phyloP scores from a whole-genome alignment of 2,797 vertebrate species.

The Arremon brunneinucha region DNA sequence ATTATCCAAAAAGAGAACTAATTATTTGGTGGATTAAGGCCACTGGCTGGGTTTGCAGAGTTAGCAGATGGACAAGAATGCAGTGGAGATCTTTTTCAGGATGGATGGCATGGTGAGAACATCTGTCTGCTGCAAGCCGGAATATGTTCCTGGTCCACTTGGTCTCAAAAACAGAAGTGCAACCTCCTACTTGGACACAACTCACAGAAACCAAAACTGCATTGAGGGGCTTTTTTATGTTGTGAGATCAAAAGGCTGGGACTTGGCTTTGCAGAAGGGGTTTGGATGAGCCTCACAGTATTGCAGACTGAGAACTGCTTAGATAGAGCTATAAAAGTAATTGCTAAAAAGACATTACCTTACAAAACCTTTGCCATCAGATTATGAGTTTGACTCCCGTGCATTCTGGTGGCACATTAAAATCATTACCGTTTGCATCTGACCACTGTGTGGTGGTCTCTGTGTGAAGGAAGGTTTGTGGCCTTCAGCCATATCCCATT shows the following conservation, averaged over 20 bases:
- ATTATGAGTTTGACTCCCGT: background rate
- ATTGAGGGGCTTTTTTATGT: background rate
- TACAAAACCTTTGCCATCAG: background rate
- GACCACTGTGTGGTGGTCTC: background rate
- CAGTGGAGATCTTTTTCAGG: background rate
- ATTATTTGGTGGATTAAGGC: slow-evolving; percentile 59
- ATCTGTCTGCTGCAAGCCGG: slow-evolving; percentile 49
- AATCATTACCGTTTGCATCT: background rate
- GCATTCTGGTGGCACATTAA: background rate
- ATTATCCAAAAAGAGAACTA: slow-evolving; percentile 38
- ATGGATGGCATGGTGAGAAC: slow-evolving; percentile 31
- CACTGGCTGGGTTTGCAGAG: slow-evolving; percentile 33
- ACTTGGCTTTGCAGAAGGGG: background rate
- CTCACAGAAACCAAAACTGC: slow-evolving; percentile 13
- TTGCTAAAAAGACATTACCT: background rate
- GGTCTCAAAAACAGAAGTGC: slow-evolving; percentile 12
- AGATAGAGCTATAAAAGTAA: background rate
- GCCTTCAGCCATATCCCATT: background rate
- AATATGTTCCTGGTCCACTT: slow-evolving; percentile 46
- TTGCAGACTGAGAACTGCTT: background rate
- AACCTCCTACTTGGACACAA: slow-evolving; percentile 3
- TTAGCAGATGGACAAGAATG: slow-evolving; percentile 56
- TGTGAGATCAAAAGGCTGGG: background rate
- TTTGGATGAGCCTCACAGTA: background rate
- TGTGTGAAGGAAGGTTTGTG: background rate